phyloP scores from a whole-genome alignment of 2,888 invertebrate species.

The Cacoxenus indagator region DNA sequence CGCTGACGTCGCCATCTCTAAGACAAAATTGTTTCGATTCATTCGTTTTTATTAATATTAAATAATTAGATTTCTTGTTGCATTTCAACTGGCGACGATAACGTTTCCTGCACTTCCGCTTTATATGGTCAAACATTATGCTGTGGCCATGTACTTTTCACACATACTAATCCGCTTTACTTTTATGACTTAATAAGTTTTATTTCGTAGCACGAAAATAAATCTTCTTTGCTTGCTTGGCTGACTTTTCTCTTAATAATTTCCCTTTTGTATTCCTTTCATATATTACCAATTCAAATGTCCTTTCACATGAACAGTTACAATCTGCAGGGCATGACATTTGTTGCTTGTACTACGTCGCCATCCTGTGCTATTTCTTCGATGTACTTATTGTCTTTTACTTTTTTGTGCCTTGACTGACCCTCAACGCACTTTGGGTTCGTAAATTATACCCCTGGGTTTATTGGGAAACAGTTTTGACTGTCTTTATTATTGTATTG shows the following conservation, averaged over 20 bases:
- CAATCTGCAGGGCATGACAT: background rate
- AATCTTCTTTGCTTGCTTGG: conserved; percentile 7
- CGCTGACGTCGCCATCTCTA: background rate
- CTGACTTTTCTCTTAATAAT: background rate
- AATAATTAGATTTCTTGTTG: conserved; percentile 22
- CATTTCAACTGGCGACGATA: background rate
- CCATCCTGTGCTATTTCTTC: background rate
- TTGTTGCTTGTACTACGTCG: background rate
- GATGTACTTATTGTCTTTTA: background rate
- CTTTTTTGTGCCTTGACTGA: background rate
- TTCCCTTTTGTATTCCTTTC: conserved; percentile 18
- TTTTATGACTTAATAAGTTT: conserved; percentile 64
- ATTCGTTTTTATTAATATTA: conserved; percentile 21
- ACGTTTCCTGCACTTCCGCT: background rate
- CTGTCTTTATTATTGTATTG: background rate
- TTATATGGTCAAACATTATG: background rate
- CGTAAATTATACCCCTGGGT: conserved; percentile 12
- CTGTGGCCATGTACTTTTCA: conserved; percentile 39
- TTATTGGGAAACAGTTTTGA: conserved; percentile 2
- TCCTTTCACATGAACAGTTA: conserved; percentile 60
- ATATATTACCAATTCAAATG: conserved; percentile 59
- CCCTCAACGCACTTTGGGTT: background rate
- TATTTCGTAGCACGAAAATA: conserved; percentile 37
- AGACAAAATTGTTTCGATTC: conserved; percentile 17
- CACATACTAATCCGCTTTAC: conserved; percentile 61